Evolutionary conservation across 2,797 vertebrate species (phyloP).

Genomic region (Bradypus variegatus): DNA sequence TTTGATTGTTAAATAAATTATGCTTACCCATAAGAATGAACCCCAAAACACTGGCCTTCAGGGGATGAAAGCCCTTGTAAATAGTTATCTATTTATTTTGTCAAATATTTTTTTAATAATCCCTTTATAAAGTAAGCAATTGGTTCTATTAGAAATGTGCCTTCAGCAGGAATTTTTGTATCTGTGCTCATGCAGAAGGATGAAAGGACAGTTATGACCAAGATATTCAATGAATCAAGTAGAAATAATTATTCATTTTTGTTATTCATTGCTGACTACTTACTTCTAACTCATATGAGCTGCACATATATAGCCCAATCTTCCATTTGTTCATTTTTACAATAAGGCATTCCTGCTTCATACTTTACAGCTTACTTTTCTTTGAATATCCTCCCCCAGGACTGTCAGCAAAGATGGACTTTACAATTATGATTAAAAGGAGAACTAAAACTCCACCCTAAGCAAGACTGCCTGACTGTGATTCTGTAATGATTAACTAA

Average conservation of each 20-base stretch:
- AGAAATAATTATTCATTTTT: constrained; percentile 22
- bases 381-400: constrained; percentile 35
- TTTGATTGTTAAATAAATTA: neutral
- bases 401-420: constrained; percentile 44
- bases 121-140: constrained; percentile 1
- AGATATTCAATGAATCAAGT: neutral
- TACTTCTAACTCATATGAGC: constrained; percentile 14
- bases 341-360: neutral
- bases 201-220: constrained; percentile 7
- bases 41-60: neutral
- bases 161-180: constrained; percentile 18
- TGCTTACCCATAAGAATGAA: neutral
- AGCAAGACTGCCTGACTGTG: neutral
- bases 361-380: constrained; percentile 23
- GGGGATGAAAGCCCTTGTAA: neutral
- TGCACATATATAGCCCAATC: constrained; percentile 1
- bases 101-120: constrained; percentile 24
- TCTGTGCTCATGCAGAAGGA: neutral
- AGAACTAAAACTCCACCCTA: constrained; percentile 12
- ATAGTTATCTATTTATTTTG: neutral
- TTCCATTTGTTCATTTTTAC: constrained; percentile 16
- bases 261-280: constrained; percentile 24
- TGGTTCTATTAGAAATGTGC: neutral
- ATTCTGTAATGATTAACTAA: constrained; percentile 19
- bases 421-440: constrained; percentile 37